These are phyloP conservation scores for Edolisoma coerulescens DNA, from an alignment of 2,113 vertebrate species.

Conservation along the genomic window DNA sequence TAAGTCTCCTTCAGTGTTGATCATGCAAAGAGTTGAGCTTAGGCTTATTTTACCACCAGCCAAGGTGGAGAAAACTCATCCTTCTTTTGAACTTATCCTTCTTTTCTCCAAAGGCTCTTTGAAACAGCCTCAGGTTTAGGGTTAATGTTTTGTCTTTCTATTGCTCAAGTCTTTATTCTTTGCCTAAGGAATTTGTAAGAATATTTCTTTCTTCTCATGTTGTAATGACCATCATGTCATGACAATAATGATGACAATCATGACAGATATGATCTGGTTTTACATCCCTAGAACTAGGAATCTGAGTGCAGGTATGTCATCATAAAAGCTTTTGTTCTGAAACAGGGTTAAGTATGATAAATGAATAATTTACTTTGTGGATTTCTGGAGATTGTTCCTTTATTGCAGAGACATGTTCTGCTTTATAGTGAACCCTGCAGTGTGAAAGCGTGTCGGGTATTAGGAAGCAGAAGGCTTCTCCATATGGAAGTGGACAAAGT, in stretches of 20 bases:
- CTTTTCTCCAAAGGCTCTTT: conserved; percentile 57
- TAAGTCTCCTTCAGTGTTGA: conserved; percentile 34
- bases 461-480: neutral
- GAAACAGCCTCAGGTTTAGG: conserved; percentile 18
- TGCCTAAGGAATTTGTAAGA: neutral
- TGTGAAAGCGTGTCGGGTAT: neutral
- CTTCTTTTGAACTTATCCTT: conserved; percentile 31
- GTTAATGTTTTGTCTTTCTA: conserved; percentile 46
- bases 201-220: neutral
- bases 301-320: neutral
- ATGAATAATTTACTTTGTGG: neutral
- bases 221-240: conserved; percentile 7
- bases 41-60: conserved; percentile 55
- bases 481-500: neutral
- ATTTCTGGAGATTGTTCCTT: neutral
- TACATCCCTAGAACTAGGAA: neutral
- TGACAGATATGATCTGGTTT: neutral
- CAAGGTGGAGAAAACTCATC: conserved; percentile 34
- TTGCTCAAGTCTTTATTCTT: conserved; percentile 20
- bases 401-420: neutral
- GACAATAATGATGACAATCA: neutral
- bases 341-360: neutral
- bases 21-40: conserved; percentile 40
- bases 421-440: neutral
- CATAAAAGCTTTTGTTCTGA: conserved; percentile 8